Conservation (phyloP, 2,113 vertebrate genomes). For the Merops nubicus region DNA sequence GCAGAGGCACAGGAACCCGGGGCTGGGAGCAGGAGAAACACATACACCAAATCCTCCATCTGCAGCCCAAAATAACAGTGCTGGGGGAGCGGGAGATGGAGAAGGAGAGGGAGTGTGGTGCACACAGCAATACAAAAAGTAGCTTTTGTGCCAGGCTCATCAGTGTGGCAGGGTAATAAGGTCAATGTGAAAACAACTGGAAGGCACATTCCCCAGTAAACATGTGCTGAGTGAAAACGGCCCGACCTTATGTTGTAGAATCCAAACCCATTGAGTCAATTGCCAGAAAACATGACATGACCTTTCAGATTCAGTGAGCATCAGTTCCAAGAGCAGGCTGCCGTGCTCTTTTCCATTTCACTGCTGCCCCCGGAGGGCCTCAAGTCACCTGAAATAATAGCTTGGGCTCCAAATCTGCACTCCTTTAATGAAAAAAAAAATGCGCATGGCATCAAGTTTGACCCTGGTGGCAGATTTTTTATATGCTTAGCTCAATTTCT, state of each 20-base stretch:
- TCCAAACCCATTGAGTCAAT: conserved; percentile 97
- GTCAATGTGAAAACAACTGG: conserved; percentile 92
- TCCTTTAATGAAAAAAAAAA: conserved; percentile 85
- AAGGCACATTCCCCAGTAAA: conserved; percentile 90
- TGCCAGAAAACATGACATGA: conserved; percentile 97
- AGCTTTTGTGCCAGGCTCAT: conserved; percentile 81
- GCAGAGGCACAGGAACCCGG: background rate
- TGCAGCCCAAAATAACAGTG: background rate
- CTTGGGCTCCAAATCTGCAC: conserved; percentile 84
- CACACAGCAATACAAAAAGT: conserved; percentile 10
- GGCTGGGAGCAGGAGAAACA: background rate
- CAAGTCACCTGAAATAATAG: conserved; percentile 94
- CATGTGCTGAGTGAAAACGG: conserved; percentile 84
- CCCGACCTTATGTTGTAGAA: conserved; percentile 89
- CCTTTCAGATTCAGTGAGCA: conserved; percentile 96
- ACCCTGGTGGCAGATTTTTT: conserved; percentile 76
- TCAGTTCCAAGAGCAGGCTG: conserved; percentile 86
- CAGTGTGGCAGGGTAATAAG: conserved; percentile 91
- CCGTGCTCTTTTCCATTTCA: conserved; percentile 90
- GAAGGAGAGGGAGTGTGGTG: background rate
- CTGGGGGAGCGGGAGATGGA: background rate
- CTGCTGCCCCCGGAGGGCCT: conserved; percentile 84
- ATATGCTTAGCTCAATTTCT: conserved; percentile 56
- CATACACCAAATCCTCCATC: background rate
- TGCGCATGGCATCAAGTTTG: conserved; percentile 81